These are phyloP conservation scores for Echinops telfairi DNA, from an alignment of 2,113 vertebrate species.

Conservation along the genomic window DNA sequence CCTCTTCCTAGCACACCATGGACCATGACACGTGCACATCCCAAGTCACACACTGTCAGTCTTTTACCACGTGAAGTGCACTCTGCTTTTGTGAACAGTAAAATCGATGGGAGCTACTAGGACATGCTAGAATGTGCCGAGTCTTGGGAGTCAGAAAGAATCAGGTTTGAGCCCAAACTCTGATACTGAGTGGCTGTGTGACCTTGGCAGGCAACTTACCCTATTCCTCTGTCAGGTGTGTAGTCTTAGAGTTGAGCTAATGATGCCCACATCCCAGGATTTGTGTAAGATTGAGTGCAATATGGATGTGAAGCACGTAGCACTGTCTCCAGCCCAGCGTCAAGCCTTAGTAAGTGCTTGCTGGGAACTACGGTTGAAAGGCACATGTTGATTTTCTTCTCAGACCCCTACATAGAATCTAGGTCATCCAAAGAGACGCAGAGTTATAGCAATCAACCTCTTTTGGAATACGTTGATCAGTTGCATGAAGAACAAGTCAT, in stretches of 20 bases:
- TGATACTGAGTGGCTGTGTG: neutral
- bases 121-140: neutral
- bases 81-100: constrained; percentile 46
- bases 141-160: neutral
- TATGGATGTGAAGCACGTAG: constrained; percentile 36
- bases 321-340: constrained; percentile 24
- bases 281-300: constrained; percentile 28
- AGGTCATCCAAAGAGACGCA: neutral
- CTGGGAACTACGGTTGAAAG: constrained; percentile 33
- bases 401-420: neutral
- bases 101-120: neutral
- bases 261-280: neutral
- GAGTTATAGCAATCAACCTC: neutral
- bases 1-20: neutral
- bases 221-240: neutral
- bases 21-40: neutral
- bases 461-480: neutral
- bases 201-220: neutral
- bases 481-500: constrained; percentile 22
- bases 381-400: neutral
- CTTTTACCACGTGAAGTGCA: neutral
- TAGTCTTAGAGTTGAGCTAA: neutral
- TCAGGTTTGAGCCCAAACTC: neutral
- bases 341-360: constrained; percentile 13
- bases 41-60: neutral